Conservation (phyloP, 2,113 vertebrate genomes). For the Tragelaphus imberbis region DNA sequence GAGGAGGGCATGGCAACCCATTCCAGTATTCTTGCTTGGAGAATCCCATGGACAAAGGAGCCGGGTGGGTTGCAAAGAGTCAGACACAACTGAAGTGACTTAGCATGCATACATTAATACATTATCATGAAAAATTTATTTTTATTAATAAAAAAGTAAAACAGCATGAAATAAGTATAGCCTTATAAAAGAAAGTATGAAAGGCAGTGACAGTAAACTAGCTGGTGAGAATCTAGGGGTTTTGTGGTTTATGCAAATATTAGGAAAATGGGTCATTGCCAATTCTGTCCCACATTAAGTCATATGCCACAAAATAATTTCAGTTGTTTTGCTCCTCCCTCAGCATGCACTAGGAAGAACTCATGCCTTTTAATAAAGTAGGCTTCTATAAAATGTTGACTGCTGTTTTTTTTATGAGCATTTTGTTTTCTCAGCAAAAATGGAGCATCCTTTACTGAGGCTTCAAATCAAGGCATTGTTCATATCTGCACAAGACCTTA, state of each 20-base stretch:
- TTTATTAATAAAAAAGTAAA: background rate
- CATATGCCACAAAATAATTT: background rate
- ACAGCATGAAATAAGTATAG: background rate
- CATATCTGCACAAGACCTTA: no score
- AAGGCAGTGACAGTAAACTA: background rate
- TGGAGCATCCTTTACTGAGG: background rate
- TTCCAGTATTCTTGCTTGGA: background rate
- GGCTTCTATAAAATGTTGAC: background rate
- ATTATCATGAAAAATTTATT: background rate
- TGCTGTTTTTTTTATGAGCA: background rate
- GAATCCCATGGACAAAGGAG: background rate
- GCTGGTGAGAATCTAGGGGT: background rate
- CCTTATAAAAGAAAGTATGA: background rate
- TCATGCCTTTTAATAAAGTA: background rate
- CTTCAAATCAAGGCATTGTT: background rate
- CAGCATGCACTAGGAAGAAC: background rate
- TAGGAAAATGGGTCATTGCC: background rate
- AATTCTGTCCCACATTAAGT: background rate
- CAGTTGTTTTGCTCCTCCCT: background rate
- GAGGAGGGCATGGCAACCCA: background rate
- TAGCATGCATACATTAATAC: background rate
- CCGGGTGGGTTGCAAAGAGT: background rate
- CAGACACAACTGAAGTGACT: background rate
- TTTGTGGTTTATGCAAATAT: background rate
- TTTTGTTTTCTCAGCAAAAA: slow-evolving; percentile 12